Base-by-base conservation (phyloP, 2,888 invertebrate species). In the Electrophaes corylata region DNA sequence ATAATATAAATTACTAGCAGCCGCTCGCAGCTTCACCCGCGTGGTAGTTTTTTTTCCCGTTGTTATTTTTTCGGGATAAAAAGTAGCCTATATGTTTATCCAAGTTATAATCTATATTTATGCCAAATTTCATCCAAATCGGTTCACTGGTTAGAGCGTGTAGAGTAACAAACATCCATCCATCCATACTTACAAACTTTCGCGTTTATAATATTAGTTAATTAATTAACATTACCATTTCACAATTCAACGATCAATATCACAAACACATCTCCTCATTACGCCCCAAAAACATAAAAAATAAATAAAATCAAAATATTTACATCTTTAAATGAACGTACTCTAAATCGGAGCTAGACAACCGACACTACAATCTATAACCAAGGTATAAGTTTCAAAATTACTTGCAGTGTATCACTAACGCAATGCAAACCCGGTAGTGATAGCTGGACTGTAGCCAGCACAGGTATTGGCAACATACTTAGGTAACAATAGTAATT, bases 341-440 rank as follows among this genome's bases (percentile, higher is more conserved):
- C 33, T 19, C 19, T 20, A 0, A n/a, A n/a, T 1, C 4, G 0
- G 1, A 35, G 5, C 5, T 44, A 10, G 12, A 52, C 4, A 57
- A 43, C 0, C 16, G n/a, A 39, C 52, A 18, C 16, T 57, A 39
- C 3, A n/a, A 8, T 3, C 12, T 10, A 31, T n/a, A n/a, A n/a
- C n/a, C n/a, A n/a, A n/a, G 8, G 11, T 1, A 39, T 48, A 52
- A n/a, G 52, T n/a, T 29, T 37, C 5, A 43, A 37, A 52, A 35
- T 48, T 2, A 31, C 23, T 44, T 33, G 51, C 3, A n/a, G 6
- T 37, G 0, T 37, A 3, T 2, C 8, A 18, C 23, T 26, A 43
- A 41, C 53, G 58, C 54, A 59, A 53, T 18, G 18, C 40, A 8
- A 20, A 48, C 53, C 58, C 58, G 59, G 59, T 43, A 59, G 59